Base-by-base conservation (phyloP, 1,140 invertebrate species). In the Marisa cornuarietis region DNA sequence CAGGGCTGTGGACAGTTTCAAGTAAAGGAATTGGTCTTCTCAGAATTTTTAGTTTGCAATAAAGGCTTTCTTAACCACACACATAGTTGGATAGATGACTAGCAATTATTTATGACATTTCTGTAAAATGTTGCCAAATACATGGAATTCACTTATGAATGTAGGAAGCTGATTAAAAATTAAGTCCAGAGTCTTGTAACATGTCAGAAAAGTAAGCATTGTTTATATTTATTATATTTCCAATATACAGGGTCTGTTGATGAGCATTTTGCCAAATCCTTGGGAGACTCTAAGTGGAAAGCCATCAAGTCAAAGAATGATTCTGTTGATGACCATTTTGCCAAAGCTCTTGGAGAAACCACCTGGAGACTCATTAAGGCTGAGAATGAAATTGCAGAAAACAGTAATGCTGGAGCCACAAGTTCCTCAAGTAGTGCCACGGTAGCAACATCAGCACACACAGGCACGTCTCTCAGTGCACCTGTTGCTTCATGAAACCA, bases 241-340 rank as follows among this genome's bases (percentile, higher is more conserved):
- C 80, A 82, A 80, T 87, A 81, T 86, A 92, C 86, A 91, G 90
- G 86, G 52, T 88, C 87, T 74, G 90, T 91, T 10, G 90, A 91
- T 85, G 90, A 91, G 66, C 90, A 91, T 79, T 91, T 91, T 87
- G 88, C 90, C 42, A 88, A 88, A 66, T 88, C 90, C 0, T 82
- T 91, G 4, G 90, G 90, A 14, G 86, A 87, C 72, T 86, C 84
- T 61, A 90, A 85, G 10, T 91, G 90, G 90, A 87, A 85, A 63
- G 86, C 86, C 20, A 82, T 90, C 24, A 90, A 90, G 74, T 85
- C 87, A 16, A 87, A 88, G 69, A 86, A 85, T 63, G 88, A 89
- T 26, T 84, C 93, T 86, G 96, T 99, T 24, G 97, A 99, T 91
- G 97, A 98, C 90, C 97, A 99, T 88, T 98, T 98, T 91, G 96